phyloP scores from a whole-genome alignment of 2,888 invertebrate species.

The Pollenia labialis region DNA sequence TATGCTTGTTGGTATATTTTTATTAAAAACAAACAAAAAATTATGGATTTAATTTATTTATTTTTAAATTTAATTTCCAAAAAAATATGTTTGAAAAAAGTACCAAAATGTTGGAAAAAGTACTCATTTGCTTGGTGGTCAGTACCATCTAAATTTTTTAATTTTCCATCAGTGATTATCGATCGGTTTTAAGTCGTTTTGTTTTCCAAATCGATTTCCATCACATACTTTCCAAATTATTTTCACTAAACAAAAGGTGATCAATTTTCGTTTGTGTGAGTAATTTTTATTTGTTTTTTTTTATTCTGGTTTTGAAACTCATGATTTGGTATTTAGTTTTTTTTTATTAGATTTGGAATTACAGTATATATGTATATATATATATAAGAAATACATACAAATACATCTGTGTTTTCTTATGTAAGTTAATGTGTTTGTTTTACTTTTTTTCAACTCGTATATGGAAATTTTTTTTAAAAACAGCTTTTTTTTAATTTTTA shows the following conservation, averaged over 20 bases:
- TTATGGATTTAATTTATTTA: too few species aligned
- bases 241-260: constrained; percentile 14
- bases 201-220: too few species aligned
- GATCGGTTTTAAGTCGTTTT: too few species aligned
- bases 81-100: too few species aligned
- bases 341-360: constrained; percentile 51
- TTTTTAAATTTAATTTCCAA: too few species aligned
- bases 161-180: too few species aligned
- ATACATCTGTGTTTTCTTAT: constrained; percentile 46
- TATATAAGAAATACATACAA: constrained; percentile 53
- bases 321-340: constrained; percentile 48
- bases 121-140: too few species aligned
- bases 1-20: too few species aligned
- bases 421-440: constrained; percentile 33
- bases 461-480: constrained; percentile 47
- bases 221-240: background rate
- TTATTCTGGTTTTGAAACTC: constrained; percentile 52
- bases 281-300: constrained; percentile 4
- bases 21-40: too few species aligned
- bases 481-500: constrained; percentile 14
- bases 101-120: too few species aligned
- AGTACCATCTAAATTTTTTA: too few species aligned
- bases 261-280: constrained; percentile 24
- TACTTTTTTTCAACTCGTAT: constrained; percentile 38
- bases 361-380: constrained; percentile 50